A percentile compares a stretch with the other conserved stretches of the same genome.
These are phyloP conservation scores for Branchipolynoe longqiensis DNA, from an alignment of 2,888 invertebrate genomes.

Conservation along the genomic window DNA sequence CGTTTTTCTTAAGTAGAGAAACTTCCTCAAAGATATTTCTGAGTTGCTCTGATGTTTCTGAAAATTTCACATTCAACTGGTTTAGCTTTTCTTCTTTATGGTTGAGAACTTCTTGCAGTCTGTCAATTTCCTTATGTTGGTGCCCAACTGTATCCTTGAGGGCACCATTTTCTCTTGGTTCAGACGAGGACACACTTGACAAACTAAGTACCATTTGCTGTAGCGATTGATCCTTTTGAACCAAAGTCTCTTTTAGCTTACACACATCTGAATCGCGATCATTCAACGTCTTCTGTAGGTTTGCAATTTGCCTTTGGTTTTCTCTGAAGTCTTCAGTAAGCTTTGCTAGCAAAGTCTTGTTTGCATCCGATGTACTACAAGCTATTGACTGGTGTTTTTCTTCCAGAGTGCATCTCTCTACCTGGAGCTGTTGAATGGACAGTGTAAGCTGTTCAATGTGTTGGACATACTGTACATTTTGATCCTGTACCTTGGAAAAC, in stretches of 20 bases:
- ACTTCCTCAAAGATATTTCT: conserved; percentile 8
- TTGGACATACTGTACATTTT: conserved; percentile 3
- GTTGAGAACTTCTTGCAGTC: conserved; percentile 9
- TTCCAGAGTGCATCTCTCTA: too few species aligned
- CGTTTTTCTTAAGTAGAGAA: conserved; percentile 31
- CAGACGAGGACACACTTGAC: not conserved
- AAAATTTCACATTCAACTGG: conserved; percentile 50
- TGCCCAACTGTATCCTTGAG: not conserved
- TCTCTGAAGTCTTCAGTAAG: not conserved
- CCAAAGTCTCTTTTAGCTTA: not conserved
- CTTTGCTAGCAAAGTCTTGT: not conserved
- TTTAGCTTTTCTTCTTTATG: conserved; percentile 42
- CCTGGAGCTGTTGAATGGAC: too few species aligned
- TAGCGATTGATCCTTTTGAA: conserved; percentile 45
- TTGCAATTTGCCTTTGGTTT: not conserved
- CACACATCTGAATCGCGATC: not conserved
- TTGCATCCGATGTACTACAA: not conserved
- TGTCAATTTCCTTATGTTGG: not conserved
- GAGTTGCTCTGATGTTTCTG: conserved; percentile 6
- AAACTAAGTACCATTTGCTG: conserved; percentile 11
- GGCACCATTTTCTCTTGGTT: too few species aligned
- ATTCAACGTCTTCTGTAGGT: not conserved
- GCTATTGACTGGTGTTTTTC: not conserved
- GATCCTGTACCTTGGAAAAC: not conserved
- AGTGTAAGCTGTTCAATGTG: conserved; percentile 14